Evolutionary conservation across 2,888 invertebrate genomes (phyloP).

Genomic region (Orgyia antiqua): DNA sequence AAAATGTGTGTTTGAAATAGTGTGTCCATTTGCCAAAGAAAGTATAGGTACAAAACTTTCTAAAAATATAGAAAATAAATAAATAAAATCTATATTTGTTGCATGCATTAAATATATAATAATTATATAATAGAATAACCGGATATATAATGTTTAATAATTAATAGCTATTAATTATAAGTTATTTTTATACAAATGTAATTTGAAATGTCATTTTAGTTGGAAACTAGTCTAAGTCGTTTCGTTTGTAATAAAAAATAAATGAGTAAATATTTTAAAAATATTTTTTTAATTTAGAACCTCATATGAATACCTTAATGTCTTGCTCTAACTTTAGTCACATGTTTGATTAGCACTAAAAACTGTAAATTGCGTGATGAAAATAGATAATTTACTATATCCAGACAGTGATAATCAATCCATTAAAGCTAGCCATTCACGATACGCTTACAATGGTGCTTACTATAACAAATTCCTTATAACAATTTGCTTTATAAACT

Average conservation of each 20-base stretch:
- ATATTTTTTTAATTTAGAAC: conserved; percentile 20
- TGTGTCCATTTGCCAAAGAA: conserved; percentile 66
- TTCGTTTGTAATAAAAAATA: conserved; percentile 55
- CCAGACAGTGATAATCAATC: too few species aligned
- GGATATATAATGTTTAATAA: conserved; percentile 20
- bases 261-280: conserved; percentile 24
- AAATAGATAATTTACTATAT: too few species aligned
- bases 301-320: too few species aligned
- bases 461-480: too few species aligned
- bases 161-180: conserved; percentile 31
- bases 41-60: conserved; percentile 56
- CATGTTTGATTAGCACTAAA: too few species aligned
- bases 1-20: conserved; percentile 32
- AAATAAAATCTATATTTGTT: conserved; percentile 38
- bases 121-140: conserved; percentile 28
- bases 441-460: too few species aligned
- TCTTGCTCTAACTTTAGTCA: too few species aligned
- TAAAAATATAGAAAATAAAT: conserved; percentile 26
- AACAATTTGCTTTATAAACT: too few species aligned
- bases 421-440: too few species aligned
- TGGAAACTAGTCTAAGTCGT: conserved; percentile 66
- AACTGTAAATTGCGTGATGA: too few species aligned
- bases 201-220: conserved; percentile 37
- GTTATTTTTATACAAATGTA: conserved; percentile 44
- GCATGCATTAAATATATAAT: conserved; percentile 46